Evolutionary conservation across 1,140 invertebrate species (phyloP).

Genomic region (Nixonia krombeini): DNA sequence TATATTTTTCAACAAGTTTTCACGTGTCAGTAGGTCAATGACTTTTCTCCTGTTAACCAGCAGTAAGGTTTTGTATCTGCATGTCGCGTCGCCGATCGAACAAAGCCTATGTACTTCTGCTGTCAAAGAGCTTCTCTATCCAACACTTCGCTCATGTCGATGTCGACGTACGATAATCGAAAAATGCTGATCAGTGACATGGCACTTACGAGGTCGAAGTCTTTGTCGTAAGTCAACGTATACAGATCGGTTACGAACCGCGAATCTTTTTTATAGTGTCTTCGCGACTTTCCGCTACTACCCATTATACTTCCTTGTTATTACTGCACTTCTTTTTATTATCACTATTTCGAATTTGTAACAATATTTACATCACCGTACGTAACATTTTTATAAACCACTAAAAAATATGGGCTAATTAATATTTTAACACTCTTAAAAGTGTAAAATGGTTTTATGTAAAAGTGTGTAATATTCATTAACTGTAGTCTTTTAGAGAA

Average conservation of each 20-base stretch:
- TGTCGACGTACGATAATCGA: conserved; percentile 13
- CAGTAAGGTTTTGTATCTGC: neutral
- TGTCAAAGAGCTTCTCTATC: neutral
- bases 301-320: conserved; percentile 53
- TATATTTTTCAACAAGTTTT: no score
- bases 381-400: no score
- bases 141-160: neutral
- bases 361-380: no score
- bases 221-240: conserved; percentile 85
- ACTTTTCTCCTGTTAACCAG: neutral
- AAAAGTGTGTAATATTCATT: no score
- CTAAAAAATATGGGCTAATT: neutral
- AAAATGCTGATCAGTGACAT: conserved; percentile 21
- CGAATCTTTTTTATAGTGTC: conserved; percentile 89
- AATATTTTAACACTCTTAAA: no score
- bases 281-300: conserved; percentile 62
- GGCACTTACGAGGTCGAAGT: conserved; percentile 68
- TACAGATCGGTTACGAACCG: conserved; percentile 86
- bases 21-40: conserved; percentile 7
- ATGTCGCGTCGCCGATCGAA: neutral
- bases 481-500: no score
- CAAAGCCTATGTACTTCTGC: neutral
- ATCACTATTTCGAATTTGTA: no score
- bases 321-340: no score
- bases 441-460: no score